A percentile compares a stretch with the other conserved stretches of the same genome.
phyloP scores from a whole-genome alignment of 2,888 invertebrate genomes.

The Charanyca ferruginea region DNA sequence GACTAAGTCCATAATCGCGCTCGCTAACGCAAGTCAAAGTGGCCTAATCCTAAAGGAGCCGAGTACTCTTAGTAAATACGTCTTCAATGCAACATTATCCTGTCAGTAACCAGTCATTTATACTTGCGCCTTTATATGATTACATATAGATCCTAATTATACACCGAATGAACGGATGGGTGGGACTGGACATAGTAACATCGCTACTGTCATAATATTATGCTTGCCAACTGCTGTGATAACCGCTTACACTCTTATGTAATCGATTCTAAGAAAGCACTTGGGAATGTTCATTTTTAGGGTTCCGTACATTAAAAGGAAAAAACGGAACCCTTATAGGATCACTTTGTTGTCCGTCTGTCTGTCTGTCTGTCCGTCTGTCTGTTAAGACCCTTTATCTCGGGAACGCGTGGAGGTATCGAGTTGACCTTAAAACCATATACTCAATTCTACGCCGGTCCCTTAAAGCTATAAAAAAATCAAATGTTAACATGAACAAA shows the following conservation, averaged over 20 bases:
- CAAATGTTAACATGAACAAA: too few relatives aligned
- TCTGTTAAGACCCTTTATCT: too few relatives aligned
- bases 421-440: too few relatives aligned
- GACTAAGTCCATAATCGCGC: too few relatives aligned
- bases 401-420: too few relatives aligned
- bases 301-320: too few relatives aligned
- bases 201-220: conserved; percentile 17
- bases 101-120: conserved; percentile 46
- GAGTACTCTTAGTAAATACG: conserved; percentile 24
- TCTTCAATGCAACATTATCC: conserved; percentile 41
- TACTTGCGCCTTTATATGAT: conserved; percentile 40
- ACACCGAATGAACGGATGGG: conserved; percentile 3
- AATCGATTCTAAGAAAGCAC: background rate
- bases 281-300: background rate
- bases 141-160: conserved; percentile 35
- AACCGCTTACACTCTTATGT: background rate
- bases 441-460: too few relatives aligned
- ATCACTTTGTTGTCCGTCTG: too few relatives aligned
- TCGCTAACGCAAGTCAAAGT: background rate
- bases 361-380: too few relatives aligned
- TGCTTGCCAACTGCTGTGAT: background rate
- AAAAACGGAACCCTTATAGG: too few relatives aligned
- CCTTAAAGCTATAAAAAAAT: too few relatives aligned
- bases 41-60: background rate
- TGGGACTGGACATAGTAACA: background rate